A percentile compares a stretch with the other conserved stretches of the same genome.
These are phyloP conservation scores for Hoplostethus mediterraneus DNA, from an alignment of 2,797 vertebrate genomes.

Conservation along the genomic window DNA sequence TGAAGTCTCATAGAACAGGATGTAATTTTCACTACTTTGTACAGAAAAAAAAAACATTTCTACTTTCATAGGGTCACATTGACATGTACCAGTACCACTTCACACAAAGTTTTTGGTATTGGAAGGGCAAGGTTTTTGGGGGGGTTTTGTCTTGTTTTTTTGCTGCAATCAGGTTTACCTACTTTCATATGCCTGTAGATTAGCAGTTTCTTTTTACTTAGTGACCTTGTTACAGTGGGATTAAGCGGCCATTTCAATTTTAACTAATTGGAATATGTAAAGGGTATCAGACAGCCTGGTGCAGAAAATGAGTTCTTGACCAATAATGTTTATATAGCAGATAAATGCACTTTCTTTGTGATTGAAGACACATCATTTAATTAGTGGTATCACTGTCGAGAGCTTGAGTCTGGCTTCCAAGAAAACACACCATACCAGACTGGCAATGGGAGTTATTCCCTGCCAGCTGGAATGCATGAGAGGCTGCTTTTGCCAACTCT, in stretches of 20 bases:
- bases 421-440: neutral
- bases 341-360: too few species aligned
- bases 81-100: constrained; percentile 56
- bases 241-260: neutral
- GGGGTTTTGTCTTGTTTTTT: too few species aligned
- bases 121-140: neutral
- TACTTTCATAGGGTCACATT: constrained; percentile 17
- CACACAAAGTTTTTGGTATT: neutral
- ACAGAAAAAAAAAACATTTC: constrained; percentile 36
- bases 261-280: too few species aligned
- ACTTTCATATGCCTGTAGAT: neutral
- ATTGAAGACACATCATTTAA: too few species aligned
- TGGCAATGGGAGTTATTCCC: neutral
- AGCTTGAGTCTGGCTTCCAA: neutral
- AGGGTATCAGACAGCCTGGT: too few species aligned
- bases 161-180: neutral
- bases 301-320: too few species aligned
- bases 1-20: constrained; percentile 32
- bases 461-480: neutral
- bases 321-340: too few species aligned
- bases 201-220: neutral
- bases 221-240: too few species aligned
- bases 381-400: too few species aligned
- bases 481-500: neutral
- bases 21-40: constrained; percentile 49